Evolutionary conservation across 2,888 invertebrate species (phyloP).

Genomic region (Pollenia amentaria): DNA sequence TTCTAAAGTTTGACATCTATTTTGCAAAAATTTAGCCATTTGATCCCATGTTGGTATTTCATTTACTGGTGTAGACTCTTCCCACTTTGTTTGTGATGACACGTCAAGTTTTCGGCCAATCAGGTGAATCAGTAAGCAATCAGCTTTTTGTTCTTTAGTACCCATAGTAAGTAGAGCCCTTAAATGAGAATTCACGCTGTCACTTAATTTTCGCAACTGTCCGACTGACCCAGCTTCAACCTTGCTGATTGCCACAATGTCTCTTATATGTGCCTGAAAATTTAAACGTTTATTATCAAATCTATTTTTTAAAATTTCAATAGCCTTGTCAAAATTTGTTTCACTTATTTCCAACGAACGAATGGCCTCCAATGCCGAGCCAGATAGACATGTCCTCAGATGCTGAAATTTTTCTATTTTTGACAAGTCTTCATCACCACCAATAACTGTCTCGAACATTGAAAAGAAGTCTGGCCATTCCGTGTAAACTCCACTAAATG

Average conservation of each 20-base stretch:
- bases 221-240: no score
- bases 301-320: no score
- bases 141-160: conserved; percentile 57
- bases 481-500: conserved; percentile 56
- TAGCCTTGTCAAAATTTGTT: no score
- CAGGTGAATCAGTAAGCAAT: conserved; percentile 58
- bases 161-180: conserved; percentile 58
- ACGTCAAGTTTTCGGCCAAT: conserved; percentile 46
- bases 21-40: conserved; percentile 56
- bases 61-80: conserved; percentile 47
- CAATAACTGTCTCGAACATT: conserved; percentile 66
- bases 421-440: conserved; percentile 35
- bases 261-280: conserved; percentile 69
- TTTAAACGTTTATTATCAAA: conserved; percentile 61
- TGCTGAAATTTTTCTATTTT: conserved; percentile 71
- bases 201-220: no score
- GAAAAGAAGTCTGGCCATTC: conserved; percentile 67
- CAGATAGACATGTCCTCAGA: conserved; percentile 47
- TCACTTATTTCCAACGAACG: conserved; percentile 55
- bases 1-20: conserved; percentile 61
- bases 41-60: conserved; percentile 59
- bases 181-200: no score
- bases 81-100: conserved; percentile 56
- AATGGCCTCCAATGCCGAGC: conserved; percentile 57
- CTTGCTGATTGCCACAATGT: conserved; percentile 58